Percentiles rank a stretch among this genome's conserved stretches.
These are phyloP conservation scores for Eucera pruinosa DNA, from an alignment of 2,888 invertebrate genomes.

Conservation along the genomic window DNA sequence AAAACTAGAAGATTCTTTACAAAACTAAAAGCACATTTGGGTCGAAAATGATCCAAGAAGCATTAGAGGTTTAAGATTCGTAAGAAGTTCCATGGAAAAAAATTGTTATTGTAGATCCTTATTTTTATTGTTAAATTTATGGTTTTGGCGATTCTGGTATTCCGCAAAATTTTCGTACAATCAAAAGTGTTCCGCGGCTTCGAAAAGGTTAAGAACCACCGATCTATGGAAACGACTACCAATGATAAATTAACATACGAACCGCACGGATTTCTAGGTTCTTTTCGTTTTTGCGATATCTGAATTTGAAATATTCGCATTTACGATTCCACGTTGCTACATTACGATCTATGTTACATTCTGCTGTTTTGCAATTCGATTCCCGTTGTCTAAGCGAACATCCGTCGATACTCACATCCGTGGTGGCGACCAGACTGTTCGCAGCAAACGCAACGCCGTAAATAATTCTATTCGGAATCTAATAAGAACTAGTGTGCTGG, in stretches of 20 bases:
- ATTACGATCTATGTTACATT: not conserved
- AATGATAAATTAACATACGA: not conserved
- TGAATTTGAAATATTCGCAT: not conserved
- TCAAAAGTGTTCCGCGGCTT: no score
- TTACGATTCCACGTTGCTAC: not conserved
- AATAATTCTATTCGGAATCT: conserved; percentile 30
- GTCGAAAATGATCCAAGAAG: no score
- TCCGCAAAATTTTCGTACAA: no score
- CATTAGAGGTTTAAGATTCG: no score
- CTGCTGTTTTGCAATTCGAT: conserved; percentile 14
- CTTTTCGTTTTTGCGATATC: not conserved
- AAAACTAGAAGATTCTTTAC: no score
- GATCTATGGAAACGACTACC: no score
- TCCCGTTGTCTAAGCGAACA: not conserved
- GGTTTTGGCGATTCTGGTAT: no score
- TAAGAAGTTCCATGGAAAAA: no score
- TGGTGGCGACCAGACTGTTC: not conserved
- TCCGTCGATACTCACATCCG: not conserved
- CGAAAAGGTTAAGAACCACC: no score
- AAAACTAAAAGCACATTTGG: no score
- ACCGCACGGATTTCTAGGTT: not conserved
- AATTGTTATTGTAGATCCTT: no score
- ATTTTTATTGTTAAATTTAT: no score
- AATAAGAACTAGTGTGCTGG: conserved; percentile 21
- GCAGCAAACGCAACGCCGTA: conserved; percentile 2